Percentiles rank a stretch among this genome's conserved stretches.
phyloP scores from a whole-genome alignment of 1,140 invertebrate species.

The Goniozus legneri region DNA sequence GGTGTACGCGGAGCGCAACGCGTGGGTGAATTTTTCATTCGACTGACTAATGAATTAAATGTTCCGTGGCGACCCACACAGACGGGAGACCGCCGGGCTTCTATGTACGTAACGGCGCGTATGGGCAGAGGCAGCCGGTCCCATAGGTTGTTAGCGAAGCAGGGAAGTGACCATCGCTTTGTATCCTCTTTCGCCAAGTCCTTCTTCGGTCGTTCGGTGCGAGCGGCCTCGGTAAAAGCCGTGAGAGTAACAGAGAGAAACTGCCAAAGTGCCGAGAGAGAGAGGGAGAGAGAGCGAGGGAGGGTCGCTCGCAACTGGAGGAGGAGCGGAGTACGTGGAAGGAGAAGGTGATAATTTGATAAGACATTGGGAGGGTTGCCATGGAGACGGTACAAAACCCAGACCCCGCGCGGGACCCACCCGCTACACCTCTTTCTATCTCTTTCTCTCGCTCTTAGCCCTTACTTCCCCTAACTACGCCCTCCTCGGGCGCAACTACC shows the following conservation, averaged over 20 bases:
- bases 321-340: slow-evolving; percentile 22
- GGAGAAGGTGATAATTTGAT: slow-evolving; percentile 56
- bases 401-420: slow-evolving; percentile 33
- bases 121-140: slow-evolving; percentile 25
- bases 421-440: slow-evolving; percentile 28
- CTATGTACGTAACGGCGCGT: slow-evolving; percentile 9
- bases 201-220: slow-evolving; percentile 25
- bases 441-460: slow-evolving; percentile 19
- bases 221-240: too few relatives aligned
- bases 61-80: slow-evolving; percentile 36
- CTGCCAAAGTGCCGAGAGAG: too few relatives aligned
- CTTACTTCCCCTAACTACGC: neutral
- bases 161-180: slow-evolving; percentile 45
- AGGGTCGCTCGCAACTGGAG: slow-evolving; percentile 16
- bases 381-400: slow-evolving; percentile 49
- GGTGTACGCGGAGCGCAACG: slow-evolving; percentile 4
- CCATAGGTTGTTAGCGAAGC: slow-evolving; percentile 40
- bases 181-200: slow-evolving; percentile 37
- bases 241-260: too few relatives aligned
- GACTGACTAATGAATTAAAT: slow-evolving; percentile 55
- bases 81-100: slow-evolving; percentile 1
- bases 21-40: slow-evolving; percentile 45
- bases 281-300: slow-evolving; percentile 17
- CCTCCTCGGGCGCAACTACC: neutral
- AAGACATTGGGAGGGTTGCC: slow-evolving; percentile 53